Percentiles rank a stretch among this genome's conserved stretches.
These are phyloP conservation scores for Corynorhinus townsendii DNA, from an alignment of 2,113 vertebrate species.

Conservation along the genomic window DNA sequence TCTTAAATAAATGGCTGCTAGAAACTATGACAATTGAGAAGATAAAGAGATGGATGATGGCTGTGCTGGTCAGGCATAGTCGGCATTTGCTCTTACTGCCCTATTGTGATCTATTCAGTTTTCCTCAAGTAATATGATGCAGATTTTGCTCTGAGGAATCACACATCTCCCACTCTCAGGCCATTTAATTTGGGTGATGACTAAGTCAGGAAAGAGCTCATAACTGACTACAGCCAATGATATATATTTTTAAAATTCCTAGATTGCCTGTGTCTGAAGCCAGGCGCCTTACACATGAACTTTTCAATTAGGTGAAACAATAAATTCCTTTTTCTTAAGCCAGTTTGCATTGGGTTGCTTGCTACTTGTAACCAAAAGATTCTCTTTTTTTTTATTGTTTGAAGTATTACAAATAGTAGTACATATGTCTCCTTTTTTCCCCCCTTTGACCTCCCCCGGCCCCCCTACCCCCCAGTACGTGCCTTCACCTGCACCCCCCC, in stretches of 20 bases:
- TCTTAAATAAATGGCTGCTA: neutral
- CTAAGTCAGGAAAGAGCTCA: neutral
- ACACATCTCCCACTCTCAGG: neutral
- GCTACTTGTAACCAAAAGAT: neutral
- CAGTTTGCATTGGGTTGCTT: neutral
- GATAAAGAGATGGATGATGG: neutral
- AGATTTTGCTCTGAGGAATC: neutral
- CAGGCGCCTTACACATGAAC: neutral
- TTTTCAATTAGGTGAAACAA: neutral
- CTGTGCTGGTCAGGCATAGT: no score
- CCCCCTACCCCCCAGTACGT: no score
- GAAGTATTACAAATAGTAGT: no score
- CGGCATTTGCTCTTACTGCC: neutral
- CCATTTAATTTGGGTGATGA: neutral
- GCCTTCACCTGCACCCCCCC: no score
- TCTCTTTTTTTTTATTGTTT: no score
- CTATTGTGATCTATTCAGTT: neutral
- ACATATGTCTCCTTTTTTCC: no score
- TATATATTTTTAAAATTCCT: neutral
- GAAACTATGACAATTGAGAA: neutral
- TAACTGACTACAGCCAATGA: neutral
- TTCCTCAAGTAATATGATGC: neutral
- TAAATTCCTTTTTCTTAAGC: neutral
- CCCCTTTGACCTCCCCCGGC: no score
- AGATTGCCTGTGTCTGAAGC: neutral